phyloP scores from a whole-genome alignment of 2,888 invertebrate genomes.

The Caenorhabditis virilis region DNA sequence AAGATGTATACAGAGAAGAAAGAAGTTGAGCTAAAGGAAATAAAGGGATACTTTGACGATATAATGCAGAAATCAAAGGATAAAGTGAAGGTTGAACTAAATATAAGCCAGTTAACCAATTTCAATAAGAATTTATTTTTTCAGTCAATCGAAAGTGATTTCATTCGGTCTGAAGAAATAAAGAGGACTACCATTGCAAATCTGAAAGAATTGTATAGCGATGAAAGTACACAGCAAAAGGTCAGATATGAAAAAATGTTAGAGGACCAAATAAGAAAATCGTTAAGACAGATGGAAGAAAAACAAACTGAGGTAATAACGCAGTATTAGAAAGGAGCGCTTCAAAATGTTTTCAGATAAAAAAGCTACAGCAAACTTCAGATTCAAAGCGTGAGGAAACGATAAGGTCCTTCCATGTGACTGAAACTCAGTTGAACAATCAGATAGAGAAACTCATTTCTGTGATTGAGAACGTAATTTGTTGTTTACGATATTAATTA shows the following conservation, averaged over 20 bases:
- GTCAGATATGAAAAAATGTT: conserved; percentile 38
- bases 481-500: too few species aligned
- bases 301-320: conserved; percentile 22
- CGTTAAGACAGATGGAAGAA: conserved; percentile 33
- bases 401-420: conserved; percentile 20
- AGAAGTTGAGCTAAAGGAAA: conserved; percentile 22
- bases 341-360: conserved; percentile 13
- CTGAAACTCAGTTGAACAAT: conserved; percentile 14
- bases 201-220: conserved; percentile 42
- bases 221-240: conserved; percentile 33
- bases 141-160: conserved; percentile 42
- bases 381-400: conserved; percentile 12
- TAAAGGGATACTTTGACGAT: conserved; percentile 20
- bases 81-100: conserved; percentile 10
- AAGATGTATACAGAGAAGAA: conserved; percentile 32
- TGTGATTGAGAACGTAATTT: conserved; percentile 22
- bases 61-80: conserved; percentile 20
- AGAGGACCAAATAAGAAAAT: conserved; percentile 42
- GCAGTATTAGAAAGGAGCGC: not conserved
- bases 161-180: conserved; percentile 34
- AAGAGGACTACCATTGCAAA: conserved; percentile 36
- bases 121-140: not conserved
- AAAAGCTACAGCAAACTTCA: conserved; percentile 7
- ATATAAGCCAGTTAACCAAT: not conserved
- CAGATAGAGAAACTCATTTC: conserved; percentile 6